Base-by-base conservation (phyloP, 1,140 invertebrate species). In the Matsumurasca onukii region DNA sequence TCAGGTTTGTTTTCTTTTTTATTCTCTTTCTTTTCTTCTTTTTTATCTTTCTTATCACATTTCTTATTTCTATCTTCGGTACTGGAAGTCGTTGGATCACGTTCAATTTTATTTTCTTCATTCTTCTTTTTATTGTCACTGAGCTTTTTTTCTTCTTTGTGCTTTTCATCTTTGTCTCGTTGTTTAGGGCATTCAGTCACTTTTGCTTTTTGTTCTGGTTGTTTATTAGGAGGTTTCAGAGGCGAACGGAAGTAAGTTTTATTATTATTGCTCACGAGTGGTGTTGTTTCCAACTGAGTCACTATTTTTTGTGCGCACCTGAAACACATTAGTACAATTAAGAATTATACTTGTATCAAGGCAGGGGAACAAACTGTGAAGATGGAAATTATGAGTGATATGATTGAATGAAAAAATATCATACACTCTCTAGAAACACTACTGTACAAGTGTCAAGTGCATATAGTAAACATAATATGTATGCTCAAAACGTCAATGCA, bases 231-330 rank as follows among this genome's bases (percentile, higher is more conserved):
- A 5, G 71, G 70, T 64, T 72, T 67, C 25, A 69, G 55, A n/a
- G 65, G 55, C 17, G 64, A 61, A 49, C 61, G 69, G 51, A 48
- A 67, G 69, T 65, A 68, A 34, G 39, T 61, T 24, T 52, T 68
- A 63, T 65, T 67, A 20, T 69, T 71, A 34, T 62, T 71, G 49
- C 49, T 70, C 3, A 49, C 48, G 22, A 52, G 48, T 3, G 68
- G 68, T 20, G 63, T 69, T 29, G 72, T 71, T 29, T 90, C 89
- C 75, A 91, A 75, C 72, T 91, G 89, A 0, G 89, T 91, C 31
- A 91, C 86, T 69, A 91, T 90, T 80, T 91, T 91, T 76, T 91
- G 88, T 71, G 89, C 89, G 78, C 89, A 91, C 79, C 89, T 91
- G 79, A 31, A 82, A 83, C 15, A 39, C 34, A 39, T 9, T 39